These are phyloP conservation scores for Mastigias papua DNA, from an alignment of 30 jellyfish, hydroid and myxozoan species.

Conservation along the genomic window DNA sequence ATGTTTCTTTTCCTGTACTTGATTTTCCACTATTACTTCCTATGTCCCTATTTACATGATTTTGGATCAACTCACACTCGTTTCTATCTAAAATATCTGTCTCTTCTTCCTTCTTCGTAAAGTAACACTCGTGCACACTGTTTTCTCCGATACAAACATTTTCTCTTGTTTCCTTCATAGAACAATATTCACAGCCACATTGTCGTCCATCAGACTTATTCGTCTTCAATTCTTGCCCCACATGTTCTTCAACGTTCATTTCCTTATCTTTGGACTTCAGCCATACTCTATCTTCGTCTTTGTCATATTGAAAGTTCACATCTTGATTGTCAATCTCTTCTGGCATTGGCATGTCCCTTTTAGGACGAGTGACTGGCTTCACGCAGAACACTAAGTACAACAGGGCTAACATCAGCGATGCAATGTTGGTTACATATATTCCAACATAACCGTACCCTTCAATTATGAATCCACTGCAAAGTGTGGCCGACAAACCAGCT, in stretches of 20 bases:
- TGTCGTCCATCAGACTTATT: too few species aligned
- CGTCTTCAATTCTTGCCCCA: not conserved
- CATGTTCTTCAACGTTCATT: not conserved
- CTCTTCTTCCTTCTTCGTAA: too few species aligned
- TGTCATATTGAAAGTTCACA: not conserved
- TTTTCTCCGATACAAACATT: too few species aligned
- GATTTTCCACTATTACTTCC: too few species aligned
- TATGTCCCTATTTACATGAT: too few species aligned
- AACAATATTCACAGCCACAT: too few species aligned
- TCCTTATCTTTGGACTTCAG: not conserved
- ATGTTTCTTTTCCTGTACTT: too few species aligned
- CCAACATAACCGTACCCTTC: slow-evolving; percentile 4
- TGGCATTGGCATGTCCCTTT: not conserved
- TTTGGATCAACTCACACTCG: too few species aligned
- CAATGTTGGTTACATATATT: not conserved
- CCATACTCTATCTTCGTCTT: not conserved
- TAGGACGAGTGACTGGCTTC: not conserved
- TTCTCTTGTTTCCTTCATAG: too few species aligned
- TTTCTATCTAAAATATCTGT: too few species aligned
- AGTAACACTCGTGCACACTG: too few species aligned
- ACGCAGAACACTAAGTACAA: not conserved
- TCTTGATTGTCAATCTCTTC: not conserved
- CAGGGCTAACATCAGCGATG: not conserved
- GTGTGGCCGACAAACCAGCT: slow-evolving; percentile 13
- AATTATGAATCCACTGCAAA: slow-evolving; percentile 7